Evolutionary conservation across 2,888 invertebrate genomes (phyloP), one percentile per base, ranked within the genome.

Genomic region (Parapristionchus giblindavisi): DNA sequence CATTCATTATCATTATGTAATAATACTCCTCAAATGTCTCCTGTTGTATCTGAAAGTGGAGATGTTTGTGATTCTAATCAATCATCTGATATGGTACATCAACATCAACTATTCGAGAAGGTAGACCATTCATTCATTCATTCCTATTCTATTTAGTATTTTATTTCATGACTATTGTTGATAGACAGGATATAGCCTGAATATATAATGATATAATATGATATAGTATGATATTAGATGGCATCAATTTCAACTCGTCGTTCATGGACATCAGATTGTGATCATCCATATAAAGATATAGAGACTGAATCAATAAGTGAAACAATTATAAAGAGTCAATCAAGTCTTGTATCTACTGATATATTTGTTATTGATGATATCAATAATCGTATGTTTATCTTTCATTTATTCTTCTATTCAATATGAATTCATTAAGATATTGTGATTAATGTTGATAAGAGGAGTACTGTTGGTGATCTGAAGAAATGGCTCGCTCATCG

Each of bases 31-130:
- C 61, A 81, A 72, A 76, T 81, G 72, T 77, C 78, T 21, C 81
- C 81, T 4, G 77, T 77, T 58, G 80, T 81, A 3, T 78, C 78
- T 14, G 81, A 81, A 52, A 76, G 76, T n/a, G 80, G 76, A 27
- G 81, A 79, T 11, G 48, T 14, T 17, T 65, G 63, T 32, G 75
- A 75, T 11, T 6, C 40, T 11, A n/a, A n/a, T n/a, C n/a, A n/a
- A n/a, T n/a, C n/a, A n/a, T 29, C 40, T 21, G 43, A 65, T 43
- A 24, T 38, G 24, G 61, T 38, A 40, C 24, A 65, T 29, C 63
- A 65, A 43, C 63, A 65, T 29, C n/a, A 38, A 27, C 29, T 65
- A 24, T 24, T 65, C 40, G 63, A 32, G 4, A 65, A 65, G 63
- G 68, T 56, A 24, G 56, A 14, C 24, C 51, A 17, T 51, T 51